A percentile compares a stretch with the other conserved stretches of the same genome.
phyloP scores from a whole-genome alignment of 2,113 vertebrate species.

The Tinamus guttatus region DNA sequence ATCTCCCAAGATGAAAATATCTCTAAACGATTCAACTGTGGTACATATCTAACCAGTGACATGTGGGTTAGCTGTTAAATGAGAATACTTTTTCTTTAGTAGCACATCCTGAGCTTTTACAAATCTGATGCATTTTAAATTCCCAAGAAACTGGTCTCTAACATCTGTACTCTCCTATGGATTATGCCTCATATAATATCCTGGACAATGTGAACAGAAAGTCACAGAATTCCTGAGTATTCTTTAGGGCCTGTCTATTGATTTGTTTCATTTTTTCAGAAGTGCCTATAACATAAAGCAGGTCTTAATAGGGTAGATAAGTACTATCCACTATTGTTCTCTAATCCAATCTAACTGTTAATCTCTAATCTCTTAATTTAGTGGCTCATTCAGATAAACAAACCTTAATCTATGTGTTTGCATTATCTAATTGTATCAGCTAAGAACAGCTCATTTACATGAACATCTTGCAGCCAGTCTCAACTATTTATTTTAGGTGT shows the following conservation, averaged over 20 bases:
- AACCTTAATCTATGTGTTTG: background rate
- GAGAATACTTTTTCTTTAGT: background rate
- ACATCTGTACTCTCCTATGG: background rate
- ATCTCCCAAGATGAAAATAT: background rate
- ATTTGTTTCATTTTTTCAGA: background rate
- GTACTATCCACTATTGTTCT: background rate
- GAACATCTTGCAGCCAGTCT: background rate
- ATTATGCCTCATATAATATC: background rate
- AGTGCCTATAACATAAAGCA: background rate
- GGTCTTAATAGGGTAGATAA: background rate
- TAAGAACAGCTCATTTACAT: background rate
- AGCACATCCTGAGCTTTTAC: background rate
- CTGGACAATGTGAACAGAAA: background rate
- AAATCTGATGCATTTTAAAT: slow-evolving; percentile 16
- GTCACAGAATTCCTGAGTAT: background rate
- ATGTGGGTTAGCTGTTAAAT: slow-evolving; percentile 19
- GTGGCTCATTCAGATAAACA: background rate
- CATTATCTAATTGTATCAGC: background rate
- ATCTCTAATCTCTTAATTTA: background rate
- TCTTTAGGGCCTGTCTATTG: background rate
- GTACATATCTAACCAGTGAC: background rate
- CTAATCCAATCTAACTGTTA: too few species aligned
- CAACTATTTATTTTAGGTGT: background rate
- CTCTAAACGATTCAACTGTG: background rate
- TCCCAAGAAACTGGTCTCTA: background rate